Percentiles rank a stretch among this genome's conserved stretches.
Conservation (phyloP, 1,140 invertebrate species). For the Heliothis virescens region DNA sequence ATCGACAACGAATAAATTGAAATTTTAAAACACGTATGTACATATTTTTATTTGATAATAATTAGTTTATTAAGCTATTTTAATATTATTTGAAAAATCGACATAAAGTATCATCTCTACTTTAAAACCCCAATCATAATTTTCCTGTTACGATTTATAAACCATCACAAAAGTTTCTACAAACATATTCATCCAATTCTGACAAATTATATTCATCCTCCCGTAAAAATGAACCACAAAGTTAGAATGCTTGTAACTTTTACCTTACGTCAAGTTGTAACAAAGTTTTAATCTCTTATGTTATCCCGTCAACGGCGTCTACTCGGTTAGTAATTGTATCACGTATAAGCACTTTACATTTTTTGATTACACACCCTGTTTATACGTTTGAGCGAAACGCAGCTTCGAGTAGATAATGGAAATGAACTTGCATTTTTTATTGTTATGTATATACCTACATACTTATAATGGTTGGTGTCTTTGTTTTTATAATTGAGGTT, state of each 20-base stretch:
- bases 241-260: conserved; percentile 37
- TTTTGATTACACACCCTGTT: conserved; percentile 46
- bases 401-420: conserved; percentile 34
- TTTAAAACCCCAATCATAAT: too few species aligned
- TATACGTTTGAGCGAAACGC: conserved; percentile 40
- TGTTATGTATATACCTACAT: not conserved
- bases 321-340: conserved; percentile 51
- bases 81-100: too few species aligned
- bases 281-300: conserved; percentile 56
- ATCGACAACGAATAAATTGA: not conserved
- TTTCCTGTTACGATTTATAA: too few species aligned
- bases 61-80: too few species aligned
- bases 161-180: too few species aligned
- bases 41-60: too few species aligned
- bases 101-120: too few species aligned
- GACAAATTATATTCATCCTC: conserved; percentile 22
- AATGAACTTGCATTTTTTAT: not conserved
- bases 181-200: conserved; percentile 4
- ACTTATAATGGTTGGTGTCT: not conserved
- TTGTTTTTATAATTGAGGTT: not conserved
- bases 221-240: conserved; percentile 26
- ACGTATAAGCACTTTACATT: conserved; percentile 55
- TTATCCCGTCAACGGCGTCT: conserved; percentile 46
- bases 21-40: too few species aligned
- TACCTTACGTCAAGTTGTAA: conserved; percentile 38